Evolutionary conservation across 2,113 vertebrate genomes (phyloP).

Genomic region (Oryzias curvinotus): DNA sequence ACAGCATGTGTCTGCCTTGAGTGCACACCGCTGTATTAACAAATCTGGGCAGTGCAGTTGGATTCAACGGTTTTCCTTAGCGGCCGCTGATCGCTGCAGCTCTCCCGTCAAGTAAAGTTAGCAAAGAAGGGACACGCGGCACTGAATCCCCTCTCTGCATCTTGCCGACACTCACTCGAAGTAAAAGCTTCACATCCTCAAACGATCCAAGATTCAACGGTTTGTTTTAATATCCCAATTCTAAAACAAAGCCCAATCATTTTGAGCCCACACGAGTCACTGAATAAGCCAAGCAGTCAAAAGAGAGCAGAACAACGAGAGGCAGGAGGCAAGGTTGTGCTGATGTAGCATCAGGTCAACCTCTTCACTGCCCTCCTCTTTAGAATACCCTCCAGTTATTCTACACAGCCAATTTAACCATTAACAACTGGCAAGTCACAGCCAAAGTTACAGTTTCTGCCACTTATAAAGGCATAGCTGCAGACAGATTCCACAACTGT

Average conservation of each 20-base stretch:
- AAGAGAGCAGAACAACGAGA: constrained; percentile 7
- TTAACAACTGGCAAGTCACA: constrained; percentile 32
- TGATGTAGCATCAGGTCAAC: constrained; percentile 18
- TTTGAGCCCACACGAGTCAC: constrained; percentile 18
- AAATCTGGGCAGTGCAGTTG: constrained; percentile 47
- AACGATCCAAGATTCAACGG: constrained; percentile 41
- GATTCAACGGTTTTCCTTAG: constrained; percentile 24
- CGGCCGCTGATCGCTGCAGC: constrained; percentile 32
- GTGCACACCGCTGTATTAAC: constrained; percentile 58
- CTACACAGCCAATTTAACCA: constrained; percentile 9
- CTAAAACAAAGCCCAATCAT: constrained; percentile 16
- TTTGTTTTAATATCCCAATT: constrained; percentile 18
- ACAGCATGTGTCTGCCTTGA: constrained; percentile 66
- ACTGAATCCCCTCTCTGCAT: constrained; percentile 35
- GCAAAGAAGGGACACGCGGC: constrained; percentile 49
- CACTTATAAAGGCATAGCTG: constrained; percentile 34
- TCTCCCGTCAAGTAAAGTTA: constrained; percentile 61
- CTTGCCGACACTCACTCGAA: constrained; percentile 18
- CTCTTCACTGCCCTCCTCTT: not conserved
- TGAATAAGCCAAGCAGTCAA: constrained; percentile 26
- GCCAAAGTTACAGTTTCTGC: constrained; percentile 39
- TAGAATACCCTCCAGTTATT: constrained; percentile 18
- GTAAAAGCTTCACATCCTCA: constrained; percentile 54
- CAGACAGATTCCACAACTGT: constrained; percentile 31
- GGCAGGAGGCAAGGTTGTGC: constrained; percentile 7